Base-by-base conservation (phyloP, 2,797 vertebrate genomes). In the Scarus forsteni region DNA sequence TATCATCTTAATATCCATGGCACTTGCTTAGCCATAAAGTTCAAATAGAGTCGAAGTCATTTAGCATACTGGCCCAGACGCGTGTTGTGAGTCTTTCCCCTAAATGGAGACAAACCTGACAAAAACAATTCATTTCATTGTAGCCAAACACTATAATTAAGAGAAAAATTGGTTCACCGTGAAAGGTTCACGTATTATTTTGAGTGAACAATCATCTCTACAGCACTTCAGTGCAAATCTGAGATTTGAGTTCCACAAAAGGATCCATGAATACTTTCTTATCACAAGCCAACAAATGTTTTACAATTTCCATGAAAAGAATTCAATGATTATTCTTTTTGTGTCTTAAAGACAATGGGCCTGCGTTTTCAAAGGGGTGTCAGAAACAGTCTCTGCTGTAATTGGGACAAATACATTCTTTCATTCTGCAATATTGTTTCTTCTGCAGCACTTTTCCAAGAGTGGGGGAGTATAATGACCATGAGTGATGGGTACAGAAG, bases 381-480 rank as follows among this genome's bases (percentile, higher is more conserved):
- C 70, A 73, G 75, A 74, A 88, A 66, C 79, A 73, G 88, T 66
- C 78, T 52, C 60, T 77, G 81, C 72, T 80, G 82, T 90, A 93
- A 93, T 86, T 90, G 91, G 85, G 81, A 86, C 87, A 91, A 93
- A 92, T 86, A 90, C 84, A 81, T 91, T 89, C 90, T 90, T 89
- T 93, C 88, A 87, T 92, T 92, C 90, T 79, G 83, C 75, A 84
- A 92, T 91, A 90, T 90, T 88, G 83, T 90, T 89, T 89, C 85
- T 87, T 88, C 88, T 83, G 83, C 91, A 75, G 87, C 86, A 87
- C 68, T 78, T 78, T 87, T 88, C 77, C 83, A 62, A 67, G 88
- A 81, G 87, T 81, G 90, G 90, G 90, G 87, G 90, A 88, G 92
- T 90, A 88, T 93, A 94, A 95, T 93, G 88, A 89, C 85, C 81